Evolutionary conservation across 2,797 vertebrate genomes (phyloP).

Genomic region (Parambassis ranga): DNA sequence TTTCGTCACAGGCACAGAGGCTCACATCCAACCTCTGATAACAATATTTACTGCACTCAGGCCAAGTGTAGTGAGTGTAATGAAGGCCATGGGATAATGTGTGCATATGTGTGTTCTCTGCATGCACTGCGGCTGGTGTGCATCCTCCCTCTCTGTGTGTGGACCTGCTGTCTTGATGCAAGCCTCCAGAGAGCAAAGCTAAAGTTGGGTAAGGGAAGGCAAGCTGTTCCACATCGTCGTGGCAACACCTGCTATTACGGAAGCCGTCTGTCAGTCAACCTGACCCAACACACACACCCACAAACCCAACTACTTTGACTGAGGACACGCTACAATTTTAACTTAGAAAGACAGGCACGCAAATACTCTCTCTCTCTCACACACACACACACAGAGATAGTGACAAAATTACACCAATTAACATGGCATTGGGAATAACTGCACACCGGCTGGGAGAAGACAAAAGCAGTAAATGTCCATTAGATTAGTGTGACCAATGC

Average conservation of each 20-base stretch:
- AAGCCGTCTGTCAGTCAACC: conserved; percentile 75
- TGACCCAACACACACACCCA: conserved; percentile 29
- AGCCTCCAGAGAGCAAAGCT: conserved; percentile 64
- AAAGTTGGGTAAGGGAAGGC: conserved; percentile 68
- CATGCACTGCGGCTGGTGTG: neutral
- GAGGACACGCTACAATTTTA: no score
- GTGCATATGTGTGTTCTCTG: neutral
- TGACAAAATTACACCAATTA: no score
- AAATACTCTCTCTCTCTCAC: no score
- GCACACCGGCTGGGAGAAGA: no score
- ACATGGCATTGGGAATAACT: conserved; percentile 47
- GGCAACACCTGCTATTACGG: conserved; percentile 75
- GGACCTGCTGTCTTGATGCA: conserved; percentile 57
- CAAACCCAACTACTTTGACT: no score
- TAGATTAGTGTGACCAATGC: neutral
- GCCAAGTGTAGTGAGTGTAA: neutral
- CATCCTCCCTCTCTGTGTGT: neutral
- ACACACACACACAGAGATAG: no score
- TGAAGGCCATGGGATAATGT: neutral
- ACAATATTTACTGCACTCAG: no score
- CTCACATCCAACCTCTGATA: no score
- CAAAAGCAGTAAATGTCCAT: no score
- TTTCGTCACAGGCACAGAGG: no score
- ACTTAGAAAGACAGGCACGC: no score
- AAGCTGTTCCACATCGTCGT: conserved; percentile 74